Conservation (phyloP, 2,888 invertebrate species). For the Chalcis sispes region DNA sequence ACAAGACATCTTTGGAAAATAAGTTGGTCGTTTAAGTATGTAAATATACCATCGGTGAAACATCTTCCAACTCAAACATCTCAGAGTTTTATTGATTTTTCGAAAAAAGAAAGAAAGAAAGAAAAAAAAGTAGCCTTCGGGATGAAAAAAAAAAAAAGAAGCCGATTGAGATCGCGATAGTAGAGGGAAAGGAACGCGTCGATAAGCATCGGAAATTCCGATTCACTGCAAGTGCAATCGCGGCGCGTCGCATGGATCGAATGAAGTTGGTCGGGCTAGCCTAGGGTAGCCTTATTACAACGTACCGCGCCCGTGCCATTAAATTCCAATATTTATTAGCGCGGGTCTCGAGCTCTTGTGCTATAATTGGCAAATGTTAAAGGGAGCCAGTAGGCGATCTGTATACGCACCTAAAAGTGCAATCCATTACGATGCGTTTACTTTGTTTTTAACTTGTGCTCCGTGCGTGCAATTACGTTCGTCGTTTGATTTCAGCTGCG, state of each 20-base stretch:
- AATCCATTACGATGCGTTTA: slow-evolving; percentile 70
- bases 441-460: slow-evolving; percentile 63
- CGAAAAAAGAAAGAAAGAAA: no score
- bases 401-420: slow-evolving; percentile 65
- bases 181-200: neutral
- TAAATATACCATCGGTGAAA: no score
- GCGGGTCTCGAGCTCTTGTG: slow-evolving; percentile 49
- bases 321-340: slow-evolving; percentile 67
- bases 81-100: no score
- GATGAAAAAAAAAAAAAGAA: no score
- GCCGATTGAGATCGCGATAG: no score
- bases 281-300: slow-evolving; percentile 51
- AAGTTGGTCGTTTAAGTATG: no score
- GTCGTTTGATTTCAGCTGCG: no score
- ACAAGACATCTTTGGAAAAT: no score
- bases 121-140: no score
- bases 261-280: neutral
- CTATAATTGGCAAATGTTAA: slow-evolving; percentile 68
- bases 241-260: slow-evolving; percentile 55
- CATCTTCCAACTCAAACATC: no score
- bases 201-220: slow-evolving; percentile 10
- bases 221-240: slow-evolving; percentile 49
- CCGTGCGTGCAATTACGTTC: no score
- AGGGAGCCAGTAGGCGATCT: slow-evolving; percentile 62
- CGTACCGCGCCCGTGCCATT: slow-evolving; percentile 54